phyloP scores from a whole-genome alignment of 2,113 vertebrate genomes.

The Anolis carolinensis region DNA sequence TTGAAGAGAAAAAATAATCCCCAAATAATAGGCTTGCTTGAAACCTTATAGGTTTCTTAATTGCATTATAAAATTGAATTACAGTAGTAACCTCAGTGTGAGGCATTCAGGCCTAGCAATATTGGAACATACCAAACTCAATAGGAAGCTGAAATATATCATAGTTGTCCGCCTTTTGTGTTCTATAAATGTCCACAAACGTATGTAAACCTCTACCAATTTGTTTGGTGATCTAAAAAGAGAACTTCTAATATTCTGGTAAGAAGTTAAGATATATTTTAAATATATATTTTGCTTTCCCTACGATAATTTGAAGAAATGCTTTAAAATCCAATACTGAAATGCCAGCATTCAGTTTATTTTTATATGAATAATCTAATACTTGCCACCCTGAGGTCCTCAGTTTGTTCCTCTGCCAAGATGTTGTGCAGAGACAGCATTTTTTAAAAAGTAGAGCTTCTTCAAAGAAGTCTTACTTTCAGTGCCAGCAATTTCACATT shows the following conservation, averaged over 20 bases:
- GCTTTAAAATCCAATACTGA: conserved; percentile 66
- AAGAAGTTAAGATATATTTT: conserved; percentile 55
- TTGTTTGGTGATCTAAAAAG: conserved; percentile 24
- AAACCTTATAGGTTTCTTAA: not conserved
- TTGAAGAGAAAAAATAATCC: no score
- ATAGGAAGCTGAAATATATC: conserved; percentile 27
- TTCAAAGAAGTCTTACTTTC: conserved; percentile 66
- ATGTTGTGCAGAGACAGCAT: conserved; percentile 68
- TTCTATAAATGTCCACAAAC: conserved; percentile 40
- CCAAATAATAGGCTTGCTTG: no score
- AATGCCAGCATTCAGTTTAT: conserved; percentile 69
- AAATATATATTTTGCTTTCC: conserved; percentile 60
- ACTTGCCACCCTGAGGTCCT: conserved; percentile 70
- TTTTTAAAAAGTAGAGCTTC: conserved; percentile 72
- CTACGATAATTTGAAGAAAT: conserved; percentile 62
- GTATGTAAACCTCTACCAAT: conserved; percentile 21
- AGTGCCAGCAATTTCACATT: conserved; percentile 70
- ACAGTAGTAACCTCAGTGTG: not conserved
- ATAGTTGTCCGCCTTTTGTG: not conserved
- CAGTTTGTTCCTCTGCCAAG: conserved; percentile 70
- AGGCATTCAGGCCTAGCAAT: not conserved
- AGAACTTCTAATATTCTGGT: conserved; percentile 54
- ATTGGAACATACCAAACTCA: not conserved
- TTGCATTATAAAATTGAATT: not conserved
- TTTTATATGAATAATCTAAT: conserved; percentile 73